A percentile compares a stretch with the other conserved stretches of the same genome.
Evolutionary conservation across 37 sponge, comb jelly and placozoan species (phyloP).

Genomic region (Geodia barretti): DNA sequence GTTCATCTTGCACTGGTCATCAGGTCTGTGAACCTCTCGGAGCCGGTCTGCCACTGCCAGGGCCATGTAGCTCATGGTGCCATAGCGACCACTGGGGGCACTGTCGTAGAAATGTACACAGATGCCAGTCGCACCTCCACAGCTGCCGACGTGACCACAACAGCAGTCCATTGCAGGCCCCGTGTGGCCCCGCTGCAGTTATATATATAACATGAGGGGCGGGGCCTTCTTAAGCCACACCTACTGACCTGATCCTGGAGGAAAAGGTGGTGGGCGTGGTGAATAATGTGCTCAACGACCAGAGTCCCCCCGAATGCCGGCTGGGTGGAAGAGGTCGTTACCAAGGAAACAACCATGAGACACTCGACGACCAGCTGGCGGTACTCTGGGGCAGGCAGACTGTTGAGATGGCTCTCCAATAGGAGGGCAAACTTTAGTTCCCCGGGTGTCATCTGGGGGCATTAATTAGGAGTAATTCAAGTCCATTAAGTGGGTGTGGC

Average conservation of each 20-base stretch:
- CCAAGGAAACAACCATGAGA: slow-evolving; percentile 73
- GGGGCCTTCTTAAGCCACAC: not conserved
- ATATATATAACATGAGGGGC: not conserved
- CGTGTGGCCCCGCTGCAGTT: slow-evolving; percentile 4
- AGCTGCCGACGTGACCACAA: slow-evolving; percentile 33
- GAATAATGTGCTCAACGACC: slow-evolving; percentile 53
- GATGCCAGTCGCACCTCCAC: slow-evolving; percentile 46
- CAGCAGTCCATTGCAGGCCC: slow-evolving; percentile 60
- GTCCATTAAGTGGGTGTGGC: no score
- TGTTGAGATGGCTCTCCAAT: slow-evolving; percentile 78
- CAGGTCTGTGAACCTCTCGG: slow-evolving; percentile 19
- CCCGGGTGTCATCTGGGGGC: slow-evolving; percentile 81
- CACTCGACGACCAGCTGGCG: slow-evolving; percentile 91
- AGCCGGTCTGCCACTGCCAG: slow-evolving; percentile 67
- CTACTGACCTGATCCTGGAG: slow-evolving; percentile 71
- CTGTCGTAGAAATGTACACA: slow-evolving; percentile 85
- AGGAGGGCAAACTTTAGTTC: slow-evolving; percentile 90
- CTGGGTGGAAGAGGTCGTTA: slow-evolving; percentile 27
- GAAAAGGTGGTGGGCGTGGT: slow-evolving; percentile 66
- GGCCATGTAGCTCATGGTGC: slow-evolving; percentile 87
- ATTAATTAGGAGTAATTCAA: not conserved
- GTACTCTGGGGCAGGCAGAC: slow-evolving; percentile 81
- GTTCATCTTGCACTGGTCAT: slow-evolving; percentile 45
- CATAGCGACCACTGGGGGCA: slow-evolving; percentile 93
- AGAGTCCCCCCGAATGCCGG: slow-evolving; percentile 43